These are phyloP conservation scores for Cephalophus harveyi DNA, from an alignment of 2,113 vertebrate genomes.

Conservation along the genomic window DNA sequence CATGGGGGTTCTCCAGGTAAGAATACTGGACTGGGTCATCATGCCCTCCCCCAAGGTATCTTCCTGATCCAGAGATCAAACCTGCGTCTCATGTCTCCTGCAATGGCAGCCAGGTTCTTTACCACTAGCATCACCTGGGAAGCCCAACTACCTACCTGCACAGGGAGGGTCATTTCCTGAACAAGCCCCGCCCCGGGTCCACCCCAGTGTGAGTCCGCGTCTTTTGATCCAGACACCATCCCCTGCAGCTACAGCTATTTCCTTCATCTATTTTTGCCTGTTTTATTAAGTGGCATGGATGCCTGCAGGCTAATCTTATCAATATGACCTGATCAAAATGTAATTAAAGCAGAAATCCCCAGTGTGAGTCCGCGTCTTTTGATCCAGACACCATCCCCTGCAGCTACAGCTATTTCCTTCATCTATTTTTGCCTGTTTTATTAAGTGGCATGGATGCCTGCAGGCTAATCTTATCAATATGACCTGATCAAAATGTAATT, in stretches of 20 bases:
- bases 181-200: background rate
- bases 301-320: background rate
- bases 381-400: background rate
- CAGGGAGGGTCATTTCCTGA: background rate
- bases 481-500: background rate
- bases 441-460: background rate
- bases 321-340: background rate
- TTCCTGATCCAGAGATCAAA: background rate
- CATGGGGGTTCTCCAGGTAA: background rate
- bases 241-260: background rate
- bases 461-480: background rate
- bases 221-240: background rate
- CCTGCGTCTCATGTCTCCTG: background rate
- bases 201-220: background rate
- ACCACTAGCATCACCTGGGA: background rate
- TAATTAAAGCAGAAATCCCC: conserved; percentile 10
- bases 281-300: background rate
- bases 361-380: background rate
- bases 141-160: background rate
- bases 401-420: background rate
- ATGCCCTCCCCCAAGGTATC: background rate
- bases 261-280: background rate
- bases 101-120: background rate
- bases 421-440: background rate
- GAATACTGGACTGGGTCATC: background rate